Evolutionary conservation across 2,888 invertebrate genomes (phyloP), one percentile per base, ranked within the genome.

Genomic region (Elgonia sp.): DNA sequence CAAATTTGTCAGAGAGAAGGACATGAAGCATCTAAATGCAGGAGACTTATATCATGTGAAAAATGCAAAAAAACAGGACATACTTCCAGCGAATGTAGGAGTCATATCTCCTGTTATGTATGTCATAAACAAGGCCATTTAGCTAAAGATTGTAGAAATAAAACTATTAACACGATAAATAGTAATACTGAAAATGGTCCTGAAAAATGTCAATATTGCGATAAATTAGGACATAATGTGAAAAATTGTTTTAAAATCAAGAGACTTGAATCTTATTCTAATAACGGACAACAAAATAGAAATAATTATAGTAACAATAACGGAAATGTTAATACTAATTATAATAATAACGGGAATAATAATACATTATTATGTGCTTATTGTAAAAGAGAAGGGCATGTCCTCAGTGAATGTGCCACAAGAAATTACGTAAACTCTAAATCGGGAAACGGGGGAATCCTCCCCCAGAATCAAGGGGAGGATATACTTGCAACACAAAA

Each of bases 1-100:
- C 83, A 84, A 21, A 9, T 69, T 1, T 84, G 77, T 50, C 0
- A 42, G 1, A 53, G 62, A 42, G 2, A 2, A 5, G 84, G 84
- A 2, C 84, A 77, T 50, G 21, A 39, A 10, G 39, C 77, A 4
- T 16, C 8, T 1, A 57, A 69, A 29, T 76, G 70, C 16, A 46
- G 60, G 29, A 16, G 1, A 16, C 2, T 14, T 46, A 16, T 14
- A 14, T 46, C 46, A 46, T 46, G 46, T 46, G 12, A 46, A 46
- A 46, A 14, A 14, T 46, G 46, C 46, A 46, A 46, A 14, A 14
- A 14, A 10, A 7, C 2, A 46, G 46, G 46, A 1, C 46, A 46
- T 46, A 14, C 3, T 16, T 10, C 46, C 2, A 2, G 12, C 1
- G 46, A 46, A 46, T 46, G 46, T 46, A 46, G 16, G 7, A 46